Evolutionary conservation across 1,140 invertebrate species (phyloP), one percentile per base, ranked within the genome.

Genomic region (Lepidurus apus): DNA sequence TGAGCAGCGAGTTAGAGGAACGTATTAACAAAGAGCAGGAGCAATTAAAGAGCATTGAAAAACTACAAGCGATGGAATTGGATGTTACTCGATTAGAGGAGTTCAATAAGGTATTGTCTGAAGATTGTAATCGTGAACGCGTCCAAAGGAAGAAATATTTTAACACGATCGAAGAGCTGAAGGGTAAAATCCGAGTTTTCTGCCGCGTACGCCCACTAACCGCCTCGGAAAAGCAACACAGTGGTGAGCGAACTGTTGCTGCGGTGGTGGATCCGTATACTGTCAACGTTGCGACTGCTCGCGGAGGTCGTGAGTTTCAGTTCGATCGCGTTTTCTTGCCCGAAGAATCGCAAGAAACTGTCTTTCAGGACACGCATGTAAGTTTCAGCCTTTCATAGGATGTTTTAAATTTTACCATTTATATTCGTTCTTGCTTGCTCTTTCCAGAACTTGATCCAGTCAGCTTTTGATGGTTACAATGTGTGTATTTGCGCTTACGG

Each of bases 401-500:
- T 5, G 42, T 75, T 17, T 75, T 74, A 73, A 17, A 75, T 75
- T 73, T 4, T 76, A 42, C 24, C 75, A 76, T 43, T 26, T 17
- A 10, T 0, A n/a, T 81, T 78, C 77, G 75, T 42, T 73, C 65
- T 4, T 73, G 21, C 21, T 44, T 77, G 26, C 26, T 53, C 24
- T 21, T 21, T 26, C n/a, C 47, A 80, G 79, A 78, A 76, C 24
- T 53, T 80, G 10, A 74, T 88, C 5, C 87, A 96, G 85, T 95
- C 93, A 42, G 93, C 94, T 4, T 84, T 97, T 13, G 95, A 98
- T 87, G 96, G 96, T 0, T 97, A 96, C 83, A 96, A 98, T 86
- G 94, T 97, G 0, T 97, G 95, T 84, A 95, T 98, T 73, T 97
- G 97, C 88, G 96, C 96, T 7, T 98, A 98, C 86, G 96, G 96